These are phyloP conservation scores for Eublepharis macularius DNA, from an alignment of 2,113 vertebrate genomes.

Conservation along the genomic window DNA sequence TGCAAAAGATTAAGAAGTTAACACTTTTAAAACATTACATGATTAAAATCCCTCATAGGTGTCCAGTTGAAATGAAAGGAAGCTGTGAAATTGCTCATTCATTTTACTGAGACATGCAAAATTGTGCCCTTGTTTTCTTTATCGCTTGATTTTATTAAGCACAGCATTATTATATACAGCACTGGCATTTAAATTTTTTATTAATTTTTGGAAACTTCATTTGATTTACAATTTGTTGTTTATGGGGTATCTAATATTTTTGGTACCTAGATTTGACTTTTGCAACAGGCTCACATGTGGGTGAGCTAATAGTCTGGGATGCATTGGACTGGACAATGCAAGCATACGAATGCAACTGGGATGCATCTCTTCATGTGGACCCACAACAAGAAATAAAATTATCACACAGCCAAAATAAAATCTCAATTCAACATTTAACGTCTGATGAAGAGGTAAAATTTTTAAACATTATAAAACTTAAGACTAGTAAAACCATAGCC, in stretches of 20 bases:
- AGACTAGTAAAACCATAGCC: background rate
- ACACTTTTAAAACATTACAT: background rate
- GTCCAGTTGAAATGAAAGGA: background rate
- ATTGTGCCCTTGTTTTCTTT: background rate
- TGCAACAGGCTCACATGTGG: conserved; percentile 89
- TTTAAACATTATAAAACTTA: conserved; percentile 17
- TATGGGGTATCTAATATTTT: accelerated
- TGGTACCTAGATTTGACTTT: conserved; percentile 78
- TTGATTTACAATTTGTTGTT: background rate
- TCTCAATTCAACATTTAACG: conserved; percentile 87
- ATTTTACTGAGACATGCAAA: background rate
- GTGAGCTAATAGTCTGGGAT: conserved; percentile 94
- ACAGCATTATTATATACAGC: background rate
- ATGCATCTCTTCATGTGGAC: conserved; percentile 75
- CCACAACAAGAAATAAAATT: conserved; percentile 85
- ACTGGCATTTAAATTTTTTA: background rate
- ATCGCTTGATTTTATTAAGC: background rate
- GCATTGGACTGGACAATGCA: conserved; percentile 83
- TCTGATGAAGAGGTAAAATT: conserved; percentile 85
- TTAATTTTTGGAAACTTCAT: background rate
- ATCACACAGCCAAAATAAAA: conserved; percentile 84
- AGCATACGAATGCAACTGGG: conserved; percentile 86
- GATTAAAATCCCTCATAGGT: background rate
- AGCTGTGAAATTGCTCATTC: background rate
- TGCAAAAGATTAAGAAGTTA: background rate